Evolutionary conservation across 2,113 vertebrate species (phyloP).

Genomic region (Ictidomys tridecemlineatus): DNA sequence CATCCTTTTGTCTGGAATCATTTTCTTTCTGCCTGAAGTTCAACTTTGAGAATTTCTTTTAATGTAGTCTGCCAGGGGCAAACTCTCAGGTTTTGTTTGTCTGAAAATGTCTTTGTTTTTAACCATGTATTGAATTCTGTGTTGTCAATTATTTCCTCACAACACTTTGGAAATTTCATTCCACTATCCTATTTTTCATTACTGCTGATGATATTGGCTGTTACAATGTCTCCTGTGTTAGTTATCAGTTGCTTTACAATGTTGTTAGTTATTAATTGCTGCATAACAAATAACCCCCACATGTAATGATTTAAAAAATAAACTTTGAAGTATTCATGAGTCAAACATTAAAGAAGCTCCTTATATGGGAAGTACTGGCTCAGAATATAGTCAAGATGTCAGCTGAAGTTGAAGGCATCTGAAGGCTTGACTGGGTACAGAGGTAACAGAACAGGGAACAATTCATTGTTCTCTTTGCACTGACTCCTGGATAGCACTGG

Average conservation of each 20-base stretch:
- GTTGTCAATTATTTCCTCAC: constrained; percentile 1
- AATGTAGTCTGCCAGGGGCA: background rate
- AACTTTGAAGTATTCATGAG: background rate
- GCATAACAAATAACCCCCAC: background rate
- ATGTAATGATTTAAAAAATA: background rate
- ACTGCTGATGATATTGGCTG: background rate
- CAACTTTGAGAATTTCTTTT: background rate
- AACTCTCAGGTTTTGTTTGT: background rate
- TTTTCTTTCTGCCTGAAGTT: background rate
- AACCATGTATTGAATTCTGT: background rate
- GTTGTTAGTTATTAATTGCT: background rate
- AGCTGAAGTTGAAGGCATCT: background rate
- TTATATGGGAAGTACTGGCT: background rate
- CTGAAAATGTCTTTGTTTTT: background rate
- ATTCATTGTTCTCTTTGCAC: no score
- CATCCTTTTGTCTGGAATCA: background rate
- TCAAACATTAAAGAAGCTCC: background rate
- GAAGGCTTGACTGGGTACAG: background rate
- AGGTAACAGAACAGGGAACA: background rate
- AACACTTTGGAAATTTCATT: background rate
- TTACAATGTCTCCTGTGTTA: background rate
- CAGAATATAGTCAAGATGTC: background rate
- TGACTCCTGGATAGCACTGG: background rate
- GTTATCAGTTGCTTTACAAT: background rate
- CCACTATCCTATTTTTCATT: background rate